phyloP scores from a whole-genome alignment of 2,888 invertebrate species.

The Heliconius sara region DNA sequence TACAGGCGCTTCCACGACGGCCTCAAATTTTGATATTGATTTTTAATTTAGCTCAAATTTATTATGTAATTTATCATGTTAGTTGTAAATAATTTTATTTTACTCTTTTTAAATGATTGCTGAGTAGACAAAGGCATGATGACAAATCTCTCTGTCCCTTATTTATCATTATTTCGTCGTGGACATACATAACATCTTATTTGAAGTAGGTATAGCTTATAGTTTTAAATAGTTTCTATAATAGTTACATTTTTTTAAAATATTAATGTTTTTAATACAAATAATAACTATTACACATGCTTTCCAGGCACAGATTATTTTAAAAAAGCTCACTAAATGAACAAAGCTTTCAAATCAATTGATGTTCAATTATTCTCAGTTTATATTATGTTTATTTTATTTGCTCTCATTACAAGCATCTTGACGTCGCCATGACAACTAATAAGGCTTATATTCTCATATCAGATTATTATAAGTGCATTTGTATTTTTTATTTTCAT shows the following conservation, averaged over 20 bases:
- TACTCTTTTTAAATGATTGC: background rate
- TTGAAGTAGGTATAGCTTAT: no score
- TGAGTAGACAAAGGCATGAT: background rate
- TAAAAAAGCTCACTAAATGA: background rate
- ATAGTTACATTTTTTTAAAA: no score
- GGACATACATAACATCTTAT: no score
- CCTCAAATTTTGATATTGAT: no score
- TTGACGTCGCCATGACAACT: conserved; percentile 7
- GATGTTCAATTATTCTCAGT: conserved; percentile 12
- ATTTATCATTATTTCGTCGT: background rate
- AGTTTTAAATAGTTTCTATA: no score
- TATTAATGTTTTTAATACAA: background rate
- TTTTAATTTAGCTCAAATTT: no score
- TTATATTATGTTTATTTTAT: background rate
- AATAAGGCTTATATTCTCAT: background rate
- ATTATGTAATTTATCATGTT: background rate
- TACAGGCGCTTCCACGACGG: background rate
- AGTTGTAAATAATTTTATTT: background rate
- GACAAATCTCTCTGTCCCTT: background rate
- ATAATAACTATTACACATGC: background rate
- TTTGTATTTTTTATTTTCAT: background rate
- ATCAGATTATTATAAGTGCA: background rate
- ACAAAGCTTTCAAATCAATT: background rate
- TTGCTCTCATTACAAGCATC: background rate
- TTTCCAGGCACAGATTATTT: background rate